Conservation (phyloP, 2,888 invertebrate species). For the Eilema caniola region DNA sequence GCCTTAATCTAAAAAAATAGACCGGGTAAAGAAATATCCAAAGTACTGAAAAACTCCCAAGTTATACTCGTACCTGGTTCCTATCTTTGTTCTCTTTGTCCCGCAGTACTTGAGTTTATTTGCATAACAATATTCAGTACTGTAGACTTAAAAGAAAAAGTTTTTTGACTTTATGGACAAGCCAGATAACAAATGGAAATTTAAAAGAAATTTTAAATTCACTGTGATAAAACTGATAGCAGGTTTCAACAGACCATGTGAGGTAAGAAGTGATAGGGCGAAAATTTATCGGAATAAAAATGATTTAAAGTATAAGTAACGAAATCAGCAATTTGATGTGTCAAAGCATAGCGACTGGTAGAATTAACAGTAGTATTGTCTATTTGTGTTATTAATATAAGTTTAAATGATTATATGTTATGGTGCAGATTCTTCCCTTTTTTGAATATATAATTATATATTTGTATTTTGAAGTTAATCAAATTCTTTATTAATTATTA, state of each 20-base stretch:
- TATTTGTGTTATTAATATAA: too few species aligned
- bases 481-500: too few species aligned
- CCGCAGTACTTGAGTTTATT: constrained; percentile 1
- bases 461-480: too few species aligned
- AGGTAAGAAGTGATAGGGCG: not conserved
- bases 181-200: constrained; percentile 5
- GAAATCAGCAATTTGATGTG: not conserved
- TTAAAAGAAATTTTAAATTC: not conserved
- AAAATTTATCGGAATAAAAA: too few species aligned
- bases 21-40: not conserved
- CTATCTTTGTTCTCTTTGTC: not conserved
- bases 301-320: too few species aligned
- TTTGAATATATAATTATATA: too few species aligned
- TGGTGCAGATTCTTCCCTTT: too few species aligned
- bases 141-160: not conserved
- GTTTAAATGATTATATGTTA: too few species aligned
- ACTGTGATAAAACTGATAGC: not conserved
- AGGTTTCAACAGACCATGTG: not conserved
- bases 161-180: not conserved
- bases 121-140: constrained; percentile 12
- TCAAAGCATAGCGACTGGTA: too few species aligned
- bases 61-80: constrained; percentile 6
- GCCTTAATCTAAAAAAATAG: not conserved
- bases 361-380: too few species aligned
- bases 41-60: constrained; percentile 5